Evolutionary conservation across 2,888 invertebrate genomes (phyloP).

Genomic region (Microplitis manilae): DNA sequence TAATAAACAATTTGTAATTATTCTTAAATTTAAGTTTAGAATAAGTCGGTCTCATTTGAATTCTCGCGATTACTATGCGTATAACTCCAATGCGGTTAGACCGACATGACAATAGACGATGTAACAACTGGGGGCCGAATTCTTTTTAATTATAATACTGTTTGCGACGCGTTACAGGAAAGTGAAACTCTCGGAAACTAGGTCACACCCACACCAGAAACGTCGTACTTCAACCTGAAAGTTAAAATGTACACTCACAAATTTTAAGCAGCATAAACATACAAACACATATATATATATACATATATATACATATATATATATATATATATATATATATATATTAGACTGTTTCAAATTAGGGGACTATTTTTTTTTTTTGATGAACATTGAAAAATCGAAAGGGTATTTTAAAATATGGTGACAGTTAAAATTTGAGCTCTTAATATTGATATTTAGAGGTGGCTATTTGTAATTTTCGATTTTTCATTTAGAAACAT

Average conservation of each 20-base stretch:
- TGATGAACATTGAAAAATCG: too few relatives aligned
- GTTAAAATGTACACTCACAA: slow-evolving; percentile 18
- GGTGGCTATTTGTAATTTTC: too few relatives aligned
- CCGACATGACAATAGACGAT: slow-evolving; percentile 69
- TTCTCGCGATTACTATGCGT: slow-evolving; percentile 60
- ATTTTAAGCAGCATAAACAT: slow-evolving; percentile 21
- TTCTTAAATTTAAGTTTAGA: not conserved
- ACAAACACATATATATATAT: not conserved
- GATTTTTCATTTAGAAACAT: too few relatives aligned
- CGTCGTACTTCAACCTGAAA: slow-evolving; percentile 17
- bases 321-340: too few relatives aligned
- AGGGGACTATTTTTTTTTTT: too few relatives aligned
- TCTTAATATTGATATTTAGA: too few relatives aligned
- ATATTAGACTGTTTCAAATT: too few relatives aligned
- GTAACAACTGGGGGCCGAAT: slow-evolving; percentile 67
- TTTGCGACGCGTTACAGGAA: slow-evolving; percentile 65
- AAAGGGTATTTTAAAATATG: too few relatives aligned
- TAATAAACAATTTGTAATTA: not conserved
- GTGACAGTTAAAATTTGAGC: too few relatives aligned
- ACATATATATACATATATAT: too few relatives aligned
- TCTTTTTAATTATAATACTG: slow-evolving; percentile 57
- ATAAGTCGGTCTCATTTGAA: slow-evolving; percentile 56
- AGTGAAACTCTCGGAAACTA: slow-evolving; percentile 72
- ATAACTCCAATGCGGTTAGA: slow-evolving; percentile 59
- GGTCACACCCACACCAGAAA: slow-evolving; percentile 71